Conservation (phyloP, 2,113 vertebrate species). For the Pionites leucogaster region DNA sequence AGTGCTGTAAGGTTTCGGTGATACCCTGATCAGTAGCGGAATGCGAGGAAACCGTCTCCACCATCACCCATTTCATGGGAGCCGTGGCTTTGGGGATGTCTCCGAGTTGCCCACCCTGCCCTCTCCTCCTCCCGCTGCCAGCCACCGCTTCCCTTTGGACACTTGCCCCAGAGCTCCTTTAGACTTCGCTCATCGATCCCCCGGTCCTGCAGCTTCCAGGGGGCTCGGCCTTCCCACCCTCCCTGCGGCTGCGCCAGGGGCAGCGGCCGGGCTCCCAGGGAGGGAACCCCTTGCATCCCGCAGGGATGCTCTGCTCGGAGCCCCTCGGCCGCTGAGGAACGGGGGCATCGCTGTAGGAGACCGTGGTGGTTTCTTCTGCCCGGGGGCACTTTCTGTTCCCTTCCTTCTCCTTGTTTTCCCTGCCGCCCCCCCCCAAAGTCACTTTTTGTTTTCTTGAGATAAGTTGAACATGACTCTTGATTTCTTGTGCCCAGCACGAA, state of each 20-base stretch:
- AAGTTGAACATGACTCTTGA: conserved; percentile 66
- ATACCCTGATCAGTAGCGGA: conserved; percentile 48
- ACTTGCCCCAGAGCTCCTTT: not conserved
- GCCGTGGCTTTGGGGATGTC: conserved; percentile 49
- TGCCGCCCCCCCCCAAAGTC: not conserved
- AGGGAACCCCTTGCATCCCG: not conserved
- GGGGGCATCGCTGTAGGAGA: not conserved
- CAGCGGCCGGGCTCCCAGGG: not conserved
- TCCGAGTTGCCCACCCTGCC: not conserved
- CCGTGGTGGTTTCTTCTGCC: not conserved
- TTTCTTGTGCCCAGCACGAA: conserved; percentile 73
- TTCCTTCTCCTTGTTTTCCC: not conserved
- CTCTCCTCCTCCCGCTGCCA: not conserved
- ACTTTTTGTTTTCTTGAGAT: conserved; percentile 57
- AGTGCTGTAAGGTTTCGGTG: conserved; percentile 76
- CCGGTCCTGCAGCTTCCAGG: not conserved
- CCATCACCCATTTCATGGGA: not conserved
- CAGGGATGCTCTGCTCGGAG: not conserved
- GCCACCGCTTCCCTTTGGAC: conserved; percentile 9
- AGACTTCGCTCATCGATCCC: conserved; percentile 36
- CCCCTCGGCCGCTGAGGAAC: accelerated
- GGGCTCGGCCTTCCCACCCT: not conserved
- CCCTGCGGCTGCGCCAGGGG: not conserved
- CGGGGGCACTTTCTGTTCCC: not conserved
- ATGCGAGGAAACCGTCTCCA: conserved; percentile 46